These are phyloP conservation scores for Tachina fera DNA, from an alignment of 2,888 invertebrate species.

Conservation along the genomic window DNA sequence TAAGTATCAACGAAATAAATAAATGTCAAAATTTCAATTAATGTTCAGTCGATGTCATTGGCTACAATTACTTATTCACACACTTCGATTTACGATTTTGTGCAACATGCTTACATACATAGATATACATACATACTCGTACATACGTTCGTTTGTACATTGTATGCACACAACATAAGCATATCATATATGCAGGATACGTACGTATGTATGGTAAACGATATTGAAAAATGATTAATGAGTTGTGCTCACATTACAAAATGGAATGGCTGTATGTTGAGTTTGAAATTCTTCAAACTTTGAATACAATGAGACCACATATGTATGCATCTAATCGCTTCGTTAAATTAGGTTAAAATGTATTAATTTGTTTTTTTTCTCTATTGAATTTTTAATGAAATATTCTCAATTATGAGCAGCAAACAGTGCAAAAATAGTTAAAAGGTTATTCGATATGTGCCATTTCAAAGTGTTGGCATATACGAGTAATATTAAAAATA, in stretches of 20 bases:
- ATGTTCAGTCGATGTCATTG: constrained; percentile 50
- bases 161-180: not conserved
- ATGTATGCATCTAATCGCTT: too few species aligned
- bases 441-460: too few species aligned
- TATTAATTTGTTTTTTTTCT: too few species aligned
- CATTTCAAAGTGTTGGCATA: too few species aligned
- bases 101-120: not conserved
- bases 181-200: not conserved
- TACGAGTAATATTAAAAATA: too few species aligned
- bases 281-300: too few species aligned
- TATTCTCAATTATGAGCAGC: too few species aligned
- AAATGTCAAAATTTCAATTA: constrained; percentile 66
- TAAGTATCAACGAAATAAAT: constrained; percentile 43
- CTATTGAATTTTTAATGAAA: too few species aligned
- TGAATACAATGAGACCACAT: not conserved
- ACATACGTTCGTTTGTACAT: too few species aligned
- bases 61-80: constrained; percentile 40
- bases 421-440: too few species aligned
- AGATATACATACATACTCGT: too few species aligned
- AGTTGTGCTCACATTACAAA: not conserved
- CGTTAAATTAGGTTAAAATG: too few species aligned
- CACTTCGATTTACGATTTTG: constrained; percentile 10
- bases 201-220: not conserved
- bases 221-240: constrained; percentile 45
- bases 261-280: not conserved